Base-by-base conservation (phyloP, 2,888 invertebrate species). In the Limnephilus rhombicus region DNA sequence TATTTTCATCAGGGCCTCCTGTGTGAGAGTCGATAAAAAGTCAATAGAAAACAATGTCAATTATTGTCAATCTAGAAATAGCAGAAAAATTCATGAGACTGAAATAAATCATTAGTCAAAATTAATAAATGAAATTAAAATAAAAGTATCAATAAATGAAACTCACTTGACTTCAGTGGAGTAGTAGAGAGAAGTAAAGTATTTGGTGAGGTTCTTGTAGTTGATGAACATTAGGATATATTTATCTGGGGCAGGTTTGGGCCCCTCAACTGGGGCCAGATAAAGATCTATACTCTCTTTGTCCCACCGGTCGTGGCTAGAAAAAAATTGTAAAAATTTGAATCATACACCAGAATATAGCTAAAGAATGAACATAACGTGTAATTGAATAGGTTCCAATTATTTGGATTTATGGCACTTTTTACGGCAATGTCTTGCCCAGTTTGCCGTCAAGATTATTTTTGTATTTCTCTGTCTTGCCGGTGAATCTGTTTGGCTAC, bases 151-250 rank as follows among this genome's bases (percentile, higher is more conserved):
- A 9, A 68, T 24, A 68, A 68, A 87, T 29, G 68, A 31, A 81
- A 91, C 97, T 96, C 95, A 97, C 97, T 96, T 97, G 93, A 96
- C 96, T 94, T 97, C 96, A 93, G 97, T 96, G 91, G 95, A 95
- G 93, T 97, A 96, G 90, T 97, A 96, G 91, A 97, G 95, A 0
- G 96, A 96, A 0, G 97, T 97, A 93, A 97, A 95, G 94, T 97
- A 97, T 7, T 96, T 95, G 12, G 97, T 96, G 92, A 98, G 95
- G 94, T 97, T 97, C 94, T 96, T 97, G 94, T 97, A 98, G 93
- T 97, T 96, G 12, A 97, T 96, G 34, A 97, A 96, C 15, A 97
- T 96, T 1, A 96, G 94, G 80, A 94, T 94, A 11, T 94, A 93
- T 4, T 94, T 94, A 80, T 94, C 94, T 92, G 94, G 94, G 5